phyloP scores from a whole-genome alignment of 2,797 vertebrate species.

The Alosa sapidissima region DNA sequence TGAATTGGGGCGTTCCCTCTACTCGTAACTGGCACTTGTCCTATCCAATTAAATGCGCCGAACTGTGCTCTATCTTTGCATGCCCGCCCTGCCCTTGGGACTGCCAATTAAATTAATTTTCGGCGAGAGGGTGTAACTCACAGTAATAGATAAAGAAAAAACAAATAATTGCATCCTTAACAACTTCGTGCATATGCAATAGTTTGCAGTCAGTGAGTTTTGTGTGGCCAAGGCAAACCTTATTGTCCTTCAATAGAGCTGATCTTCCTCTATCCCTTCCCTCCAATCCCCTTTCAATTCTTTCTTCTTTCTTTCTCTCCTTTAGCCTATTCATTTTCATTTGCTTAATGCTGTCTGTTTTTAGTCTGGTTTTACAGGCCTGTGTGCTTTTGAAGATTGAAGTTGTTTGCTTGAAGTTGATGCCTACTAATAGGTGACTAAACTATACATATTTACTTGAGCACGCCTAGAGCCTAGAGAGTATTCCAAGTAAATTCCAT shows the following conservation, averaged over 20 bases:
- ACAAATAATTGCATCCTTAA: constrained; percentile 20
- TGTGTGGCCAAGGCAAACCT: neutral
- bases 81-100: constrained; percentile 43
- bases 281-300: too few species aligned
- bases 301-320: neutral
- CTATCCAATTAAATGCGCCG: constrained; percentile 41
- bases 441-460: neutral
- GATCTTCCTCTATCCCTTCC: too few species aligned
- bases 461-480: neutral
- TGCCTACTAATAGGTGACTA: neutral
- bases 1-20: constrained; percentile 34
- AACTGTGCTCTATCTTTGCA: constrained; percentile 25
- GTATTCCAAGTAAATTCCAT: neutral
- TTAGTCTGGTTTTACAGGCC: neutral
- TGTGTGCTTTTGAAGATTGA: too few species aligned
- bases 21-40: constrained; percentile 28
- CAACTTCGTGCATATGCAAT: neutral
- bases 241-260: neutral
- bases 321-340: neutral
- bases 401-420: neutral
- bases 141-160: constrained; percentile 37
- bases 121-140: constrained; percentile 37
- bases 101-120: constrained; percentile 52
- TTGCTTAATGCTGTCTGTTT: neutral
- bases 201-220: neutral